Evolutionary conservation across 2,113 vertebrate species (phyloP), one percentile per base, ranked within the genome.

Genomic region (Gobio gobio): DNA sequence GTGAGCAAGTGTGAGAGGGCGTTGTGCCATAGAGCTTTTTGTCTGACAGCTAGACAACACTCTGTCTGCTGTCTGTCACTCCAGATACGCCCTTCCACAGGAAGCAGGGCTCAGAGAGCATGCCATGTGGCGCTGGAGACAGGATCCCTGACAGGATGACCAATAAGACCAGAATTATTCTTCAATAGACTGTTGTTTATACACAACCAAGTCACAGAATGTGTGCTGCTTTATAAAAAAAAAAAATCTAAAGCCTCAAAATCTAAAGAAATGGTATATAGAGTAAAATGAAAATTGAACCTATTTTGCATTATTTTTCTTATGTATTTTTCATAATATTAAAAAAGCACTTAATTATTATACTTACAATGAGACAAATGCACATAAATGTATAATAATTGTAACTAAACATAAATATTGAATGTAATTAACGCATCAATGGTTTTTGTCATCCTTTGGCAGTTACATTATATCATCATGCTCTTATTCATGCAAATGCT

Each of bases 21-120:
- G 22, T 75, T 49, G 84, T 88, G 87, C 43, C 47, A 54, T 66
- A 7, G 85, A 33, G 56, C 84, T 64, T 77, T 75, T 81, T 56
- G 90, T 90, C 85, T 91, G 90, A 90, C 90, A 89, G 86, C 86
- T 61, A 90, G 87, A 91, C 90, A 91, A 87, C 83, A 64, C 24
- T 84, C 87, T 87, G 88, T 89, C 83, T 85, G 86, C 87, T 91
- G 87, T 89, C 88, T 92, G 89, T 90, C 91, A 89, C 83, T 92
- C 85, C 58, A 85, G 79, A 90, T 56, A 87, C 73, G 82, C 78
- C 75, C 5, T 54, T 83, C 86, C 22, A 77, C 79, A 81, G 83
- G 73, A 80, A 29, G 78, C 66, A 61, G n/a, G 36, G 64, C 56
- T 40, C 26, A 13, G 47, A 13, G 24, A 80, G 18, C 3, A n/a